Conservation (phyloP, 2,113 vertebrate species). For the Menura novaehollandiae region DNA sequence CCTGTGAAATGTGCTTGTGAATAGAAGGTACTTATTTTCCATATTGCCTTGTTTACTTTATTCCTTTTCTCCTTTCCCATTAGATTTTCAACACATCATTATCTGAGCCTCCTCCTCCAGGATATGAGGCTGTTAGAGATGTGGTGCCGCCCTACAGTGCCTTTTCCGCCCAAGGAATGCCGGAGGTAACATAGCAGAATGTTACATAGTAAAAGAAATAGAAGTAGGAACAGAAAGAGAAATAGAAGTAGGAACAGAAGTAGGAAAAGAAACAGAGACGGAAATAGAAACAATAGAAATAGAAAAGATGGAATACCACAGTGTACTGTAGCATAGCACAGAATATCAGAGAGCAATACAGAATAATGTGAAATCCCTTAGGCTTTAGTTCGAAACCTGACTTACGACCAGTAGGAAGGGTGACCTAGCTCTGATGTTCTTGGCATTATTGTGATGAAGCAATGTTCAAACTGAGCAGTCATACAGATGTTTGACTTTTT, state of each 20-base stretch:
- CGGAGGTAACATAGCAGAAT: constrained; percentile 75
- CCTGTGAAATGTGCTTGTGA: background rate
- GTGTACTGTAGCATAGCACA: background rate
- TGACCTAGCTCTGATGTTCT: background rate
- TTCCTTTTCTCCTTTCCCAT: background rate
- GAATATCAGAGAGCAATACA: background rate
- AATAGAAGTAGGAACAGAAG: background rate
- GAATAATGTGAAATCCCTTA: background rate
- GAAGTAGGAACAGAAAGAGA: background rate
- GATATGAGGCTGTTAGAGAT: constrained; percentile 80
- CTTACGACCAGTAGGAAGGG: background rate
- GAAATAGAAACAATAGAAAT: background rate
- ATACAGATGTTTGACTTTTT: background rate
- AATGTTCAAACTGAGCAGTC: background rate
- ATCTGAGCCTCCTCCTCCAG: constrained; percentile 83
- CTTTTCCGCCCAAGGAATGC: constrained; percentile 86
- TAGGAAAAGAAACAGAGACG: background rate
- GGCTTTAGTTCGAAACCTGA: background rate
- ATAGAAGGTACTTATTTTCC: background rate
- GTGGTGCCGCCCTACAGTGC: constrained; percentile 91
- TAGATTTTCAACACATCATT: constrained; percentile 88
- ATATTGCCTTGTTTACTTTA: background rate
- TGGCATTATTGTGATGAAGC: background rate
- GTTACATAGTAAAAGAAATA: background rate
- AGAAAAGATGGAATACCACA: background rate